These are phyloP conservation scores for Gandaritis pyraliata DNA, from an alignment of 2,888 invertebrate genomes.

Conservation along the genomic window DNA sequence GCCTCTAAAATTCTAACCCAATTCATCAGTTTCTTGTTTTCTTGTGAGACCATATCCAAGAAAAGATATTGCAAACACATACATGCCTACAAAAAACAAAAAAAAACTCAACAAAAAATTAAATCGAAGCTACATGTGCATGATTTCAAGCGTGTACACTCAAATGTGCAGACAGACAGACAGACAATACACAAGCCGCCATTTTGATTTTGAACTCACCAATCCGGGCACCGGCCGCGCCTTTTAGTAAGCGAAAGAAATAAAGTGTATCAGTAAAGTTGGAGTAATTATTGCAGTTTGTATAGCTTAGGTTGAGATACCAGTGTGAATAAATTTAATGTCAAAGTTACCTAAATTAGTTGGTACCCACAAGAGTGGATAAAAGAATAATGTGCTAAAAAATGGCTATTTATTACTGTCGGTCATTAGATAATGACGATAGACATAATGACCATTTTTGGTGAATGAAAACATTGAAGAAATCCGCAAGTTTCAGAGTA, in stretches of 20 bases:
- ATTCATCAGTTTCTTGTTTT: constrained; percentile 67
- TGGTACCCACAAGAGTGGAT: too few species aligned
- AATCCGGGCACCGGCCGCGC: constrained; percentile 87
- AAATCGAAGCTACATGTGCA: constrained; percentile 40
- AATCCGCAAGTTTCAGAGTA: neutral
- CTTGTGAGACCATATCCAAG: constrained; percentile 68
- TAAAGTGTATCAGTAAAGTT: constrained; percentile 54
- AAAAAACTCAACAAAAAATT: constrained; percentile 26
- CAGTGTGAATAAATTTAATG: neutral
- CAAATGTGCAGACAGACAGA: constrained; percentile 56
- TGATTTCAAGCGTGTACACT: constrained; percentile 62
- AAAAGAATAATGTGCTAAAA: too few species aligned
- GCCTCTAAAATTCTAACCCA: constrained; percentile 60
- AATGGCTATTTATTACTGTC: too few species aligned
- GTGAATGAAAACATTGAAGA: neutral
- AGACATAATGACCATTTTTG: neutral
- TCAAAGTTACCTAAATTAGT: neutral
- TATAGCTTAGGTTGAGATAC: neutral
- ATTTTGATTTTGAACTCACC: constrained; percentile 81
- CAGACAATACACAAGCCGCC: constrained; percentile 53
- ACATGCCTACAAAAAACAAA: constrained; percentile 68
- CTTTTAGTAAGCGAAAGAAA: constrained; percentile 73
- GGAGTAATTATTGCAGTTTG: constrained; percentile 10
- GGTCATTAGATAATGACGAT: too few species aligned
- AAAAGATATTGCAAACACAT: constrained; percentile 71